These are phyloP conservation scores for Aldabrachelys gigantea DNA, from an alignment of 2,113 vertebrate species.

Conservation along the genomic window DNA sequence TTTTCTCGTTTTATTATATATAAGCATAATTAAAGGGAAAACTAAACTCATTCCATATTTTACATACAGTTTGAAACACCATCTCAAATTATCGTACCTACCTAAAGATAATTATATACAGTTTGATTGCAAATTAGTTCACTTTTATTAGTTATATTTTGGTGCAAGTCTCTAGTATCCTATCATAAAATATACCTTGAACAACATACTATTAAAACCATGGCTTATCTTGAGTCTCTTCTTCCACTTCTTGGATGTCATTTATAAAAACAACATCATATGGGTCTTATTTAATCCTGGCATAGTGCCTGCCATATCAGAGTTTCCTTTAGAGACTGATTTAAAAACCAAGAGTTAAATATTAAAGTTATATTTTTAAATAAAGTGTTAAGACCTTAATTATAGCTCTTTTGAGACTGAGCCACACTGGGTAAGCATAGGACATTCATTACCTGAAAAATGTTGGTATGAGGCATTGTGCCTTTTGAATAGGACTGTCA, in stretches of 20 bases:
- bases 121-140: slow-evolving; percentile 22
- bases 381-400: not conserved
- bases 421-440: not conserved
- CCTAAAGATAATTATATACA: not conserved
- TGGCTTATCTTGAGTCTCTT: not conserved
- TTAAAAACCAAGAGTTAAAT: slow-evolving; percentile 27
- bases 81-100: not conserved
- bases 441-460: not conserved
- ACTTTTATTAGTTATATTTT: not conserved
- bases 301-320: not conserved
- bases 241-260: not conserved
- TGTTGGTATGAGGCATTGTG: accelerated
- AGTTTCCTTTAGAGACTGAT: slow-evolving; percentile 18
- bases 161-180: not conserved
- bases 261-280: not conserved
- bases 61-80: slow-evolving; percentile 18
- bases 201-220: not conserved
- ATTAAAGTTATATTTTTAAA: not conserved
- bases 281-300: not conserved
- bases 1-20: slow-evolving; percentile 27
- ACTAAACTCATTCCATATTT: slow-evolving; percentile 4
- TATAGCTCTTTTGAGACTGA: not conserved
- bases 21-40: not conserved
- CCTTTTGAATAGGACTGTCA: not conserved
- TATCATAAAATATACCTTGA: not conserved